Evolutionary conservation across 2,113 vertebrate species (phyloP), one percentile per base, ranked within the genome.

Genomic region (Perca schrenkii): DNA sequence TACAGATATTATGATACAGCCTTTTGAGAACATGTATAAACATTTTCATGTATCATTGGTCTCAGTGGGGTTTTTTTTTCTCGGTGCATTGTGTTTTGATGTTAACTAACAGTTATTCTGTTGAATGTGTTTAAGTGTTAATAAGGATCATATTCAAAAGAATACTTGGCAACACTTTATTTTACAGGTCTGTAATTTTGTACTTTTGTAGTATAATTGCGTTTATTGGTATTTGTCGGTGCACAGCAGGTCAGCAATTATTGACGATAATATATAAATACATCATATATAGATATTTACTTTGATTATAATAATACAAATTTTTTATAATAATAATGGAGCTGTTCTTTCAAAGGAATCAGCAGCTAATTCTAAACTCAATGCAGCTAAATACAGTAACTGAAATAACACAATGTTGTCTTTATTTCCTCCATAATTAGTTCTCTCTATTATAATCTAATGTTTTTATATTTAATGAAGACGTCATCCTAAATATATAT

Each of bases 11-110:
- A 31, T 75, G 34, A 43, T 50, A 21, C 36, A n/a, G 11, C 16
- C 36, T 47, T 74, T 70, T 53, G 4, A 49, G 2, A 75, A 10
- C 11, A 40, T 68, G 22, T 58, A 68, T 71, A 75, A 65, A 79
- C 36, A 50, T 76, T 66, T 79, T 67, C n/a, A 56, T 70, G 28
- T 47, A 46, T 71, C 16, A 1, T 36, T 52, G 19, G 60, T 64
- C 21, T 61, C 16, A 6, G 6, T 13, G n/a, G 56, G 1, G 0
- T n/a, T 14, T 34, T 43, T 28, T 28, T n/a, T 63, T 56, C 25
- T 57, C 6, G 34, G 1, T 56, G 12, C 11, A 7, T 12, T 31
- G 4, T 36, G 10, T 56, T 53, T 58, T 46, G 11, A 28, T 31
- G 17, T 46, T 12, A 15, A 50, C 15, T 16, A 50, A 17, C 15